Evolutionary conservation across 2,113 vertebrate genomes (phyloP).

Genomic region (Elgaria multicarinata): DNA sequence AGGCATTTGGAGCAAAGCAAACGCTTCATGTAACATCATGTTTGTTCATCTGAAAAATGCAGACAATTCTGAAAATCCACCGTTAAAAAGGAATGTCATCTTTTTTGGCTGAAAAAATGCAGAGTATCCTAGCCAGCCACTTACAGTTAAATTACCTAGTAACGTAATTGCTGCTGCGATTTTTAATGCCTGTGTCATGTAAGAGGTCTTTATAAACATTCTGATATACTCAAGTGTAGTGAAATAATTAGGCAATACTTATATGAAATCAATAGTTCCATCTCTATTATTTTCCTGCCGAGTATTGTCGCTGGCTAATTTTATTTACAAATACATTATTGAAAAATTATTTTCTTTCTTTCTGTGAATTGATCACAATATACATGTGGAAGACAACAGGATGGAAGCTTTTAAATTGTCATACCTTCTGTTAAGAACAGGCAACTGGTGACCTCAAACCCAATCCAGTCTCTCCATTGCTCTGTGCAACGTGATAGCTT

Average conservation of each 20-base stretch:
- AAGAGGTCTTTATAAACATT: conserved; percentile 1
- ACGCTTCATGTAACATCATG: not conserved
- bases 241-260: not conserved
- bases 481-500: no score
- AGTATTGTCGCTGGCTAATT: not conserved
- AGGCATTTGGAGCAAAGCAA: conserved; percentile 28
- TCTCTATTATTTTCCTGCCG: not conserved
- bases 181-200: conserved; percentile 2
- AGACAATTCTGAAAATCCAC: not conserved
- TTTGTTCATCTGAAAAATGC: not conserved
- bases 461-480: not conserved
- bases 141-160: conserved; percentile 6
- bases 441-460: not conserved
- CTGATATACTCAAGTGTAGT: not conserved
- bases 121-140: not conserved
- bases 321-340: not conserved
- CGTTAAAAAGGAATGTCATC: not conserved
- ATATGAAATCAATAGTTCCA: conserved; percentile 25
- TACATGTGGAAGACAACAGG: not conserved
- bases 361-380: not conserved
- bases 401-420: not conserved
- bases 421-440: not conserved
- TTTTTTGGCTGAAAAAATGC: not conserved
- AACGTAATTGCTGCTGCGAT: not conserved
- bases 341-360: not conserved